Evolutionary conservation across 2,888 invertebrate species (phyloP), one percentile per base, ranked within the genome.

Genomic region (Mystacides longicornis): DNA sequence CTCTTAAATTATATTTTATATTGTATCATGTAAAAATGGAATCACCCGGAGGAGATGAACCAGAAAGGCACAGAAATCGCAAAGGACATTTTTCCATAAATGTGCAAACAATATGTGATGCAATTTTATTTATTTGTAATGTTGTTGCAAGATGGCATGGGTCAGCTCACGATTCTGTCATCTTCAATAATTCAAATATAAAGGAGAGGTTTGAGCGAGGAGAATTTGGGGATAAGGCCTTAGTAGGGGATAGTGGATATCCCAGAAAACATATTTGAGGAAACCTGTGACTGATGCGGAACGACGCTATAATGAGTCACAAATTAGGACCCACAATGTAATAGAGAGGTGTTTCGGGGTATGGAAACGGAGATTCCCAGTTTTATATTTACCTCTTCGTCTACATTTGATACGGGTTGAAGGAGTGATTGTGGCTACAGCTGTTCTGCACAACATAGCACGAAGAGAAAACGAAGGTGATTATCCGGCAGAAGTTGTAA

Each of bases 281-380:
- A 43, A 11, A 43, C 43, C 43, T 14, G 4, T 43, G 43, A 43
- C 43, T 14, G 16, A 18, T 5, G 43, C 5, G 16, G 43, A 43
- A 18, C 14, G 14, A 5, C 16, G 7, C 4, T 43, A 43, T 43
- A 43, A 43, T 43, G 43, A 16, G 27, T 19, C 58, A n/a, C 62
- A 60, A 2, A 59, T 59, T 14, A 2, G 2, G 9, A 60, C 60
- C 14, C 22, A 56, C 7, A 61, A 61, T 45, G 37, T 33, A 9
- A 54, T 62, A 4, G 61, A 62, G 49, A 33, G 61, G 9, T 62
- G 62, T 33, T 58, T 62, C 49, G 59, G 60, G 2, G 54, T 62
- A n/a, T 60, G 58, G 61, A 62, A 62, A 46, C 54, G 52, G 31
- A 21, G 62, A 9, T 62, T 61, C 43, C 55, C 43, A 43, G 43